These are phyloP conservation scores for Brachyopa scutellaris DNA, from an alignment of 2,888 invertebrate species.

Conservation along the genomic window DNA sequence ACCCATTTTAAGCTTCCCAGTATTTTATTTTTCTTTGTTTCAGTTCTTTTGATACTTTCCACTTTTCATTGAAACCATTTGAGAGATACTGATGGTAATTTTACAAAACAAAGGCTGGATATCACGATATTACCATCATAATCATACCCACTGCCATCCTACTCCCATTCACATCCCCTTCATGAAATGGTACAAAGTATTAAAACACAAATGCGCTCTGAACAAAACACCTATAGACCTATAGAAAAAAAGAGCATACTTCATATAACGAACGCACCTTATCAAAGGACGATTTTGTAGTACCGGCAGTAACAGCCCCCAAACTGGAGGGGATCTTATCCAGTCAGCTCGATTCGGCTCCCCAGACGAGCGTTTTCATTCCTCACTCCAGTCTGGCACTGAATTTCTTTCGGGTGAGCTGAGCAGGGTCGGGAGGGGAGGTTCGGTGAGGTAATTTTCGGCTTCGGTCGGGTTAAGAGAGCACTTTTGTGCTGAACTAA, in stretches of 20 bases:
- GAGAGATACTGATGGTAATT: slow-evolving; percentile 41
- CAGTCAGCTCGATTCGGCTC: slow-evolving; percentile 51
- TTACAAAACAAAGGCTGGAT: slow-evolving; percentile 29
- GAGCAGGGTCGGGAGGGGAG: no score
- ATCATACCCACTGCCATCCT: slow-evolving; percentile 7
- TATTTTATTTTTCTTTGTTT: no score
- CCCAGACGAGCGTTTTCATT: slow-evolving; percentile 56
- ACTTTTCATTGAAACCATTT: slow-evolving; percentile 12
- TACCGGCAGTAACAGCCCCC: no score
- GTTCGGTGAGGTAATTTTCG: slow-evolving; percentile 61
- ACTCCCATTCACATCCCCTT: neutral
- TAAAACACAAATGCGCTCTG: slow-evolving; percentile 48
- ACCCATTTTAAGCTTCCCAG: no score
- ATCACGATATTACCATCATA: slow-evolving; percentile 27
- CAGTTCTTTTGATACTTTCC: slow-evolving; percentile 25
- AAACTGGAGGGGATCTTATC: slow-evolving; percentile 43
- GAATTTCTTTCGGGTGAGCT: neutral
- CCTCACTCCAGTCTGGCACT: slow-evolving; percentile 25
- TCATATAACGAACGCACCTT: slow-evolving; percentile 65
- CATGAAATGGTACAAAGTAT: slow-evolving; percentile 33
- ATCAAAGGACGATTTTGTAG: slow-evolving; percentile 54
- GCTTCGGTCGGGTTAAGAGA: slow-evolving; percentile 62
- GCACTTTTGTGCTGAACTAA: slow-evolving; percentile 68
- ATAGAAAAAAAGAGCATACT: slow-evolving; percentile 35
- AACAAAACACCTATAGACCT: slow-evolving; percentile 41